Conservation (phyloP, 2,888 invertebrate species). For the Argyra leucocephala region DNA sequence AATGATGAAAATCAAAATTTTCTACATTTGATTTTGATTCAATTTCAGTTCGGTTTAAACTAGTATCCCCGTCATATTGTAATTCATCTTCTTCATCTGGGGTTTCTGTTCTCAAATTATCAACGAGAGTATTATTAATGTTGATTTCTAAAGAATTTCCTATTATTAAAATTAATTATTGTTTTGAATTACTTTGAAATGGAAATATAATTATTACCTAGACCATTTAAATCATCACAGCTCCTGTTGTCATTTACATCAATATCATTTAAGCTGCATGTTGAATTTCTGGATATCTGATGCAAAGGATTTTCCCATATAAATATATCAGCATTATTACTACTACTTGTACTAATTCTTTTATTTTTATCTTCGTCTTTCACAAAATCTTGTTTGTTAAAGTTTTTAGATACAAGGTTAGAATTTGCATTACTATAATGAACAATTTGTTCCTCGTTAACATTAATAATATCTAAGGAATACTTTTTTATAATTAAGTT, state of each 20-base stretch:
- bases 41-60: constrained; percentile 27
- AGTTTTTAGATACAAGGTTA: too few relatives aligned
- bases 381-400: too few relatives aligned
- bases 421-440: too few relatives aligned
- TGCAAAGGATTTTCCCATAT: constrained; percentile 73
- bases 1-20: too few relatives aligned
- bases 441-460: too few relatives aligned
- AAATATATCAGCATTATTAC: constrained; percentile 57
- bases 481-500: too few relatives aligned
- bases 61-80: constrained; percentile 56
- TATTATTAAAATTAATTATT: too few relatives aligned
- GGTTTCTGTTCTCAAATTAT: constrained; percentile 35
- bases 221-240: background rate
- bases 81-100: constrained; percentile 65
- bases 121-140: too few relatives aligned
- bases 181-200: too few relatives aligned
- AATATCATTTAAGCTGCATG: constrained; percentile 27
- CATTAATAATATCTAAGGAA: too few relatives aligned
- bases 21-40: too few relatives aligned
- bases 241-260: constrained; percentile 11
- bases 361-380: constrained; percentile 28
- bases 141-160: too few relatives aligned
- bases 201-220: background rate
- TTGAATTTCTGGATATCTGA: constrained; percentile 43
- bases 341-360: constrained; percentile 29